Evolutionary conservation across 2,888 invertebrate species (phyloP).

Genomic region (Congeria kusceri): DNA sequence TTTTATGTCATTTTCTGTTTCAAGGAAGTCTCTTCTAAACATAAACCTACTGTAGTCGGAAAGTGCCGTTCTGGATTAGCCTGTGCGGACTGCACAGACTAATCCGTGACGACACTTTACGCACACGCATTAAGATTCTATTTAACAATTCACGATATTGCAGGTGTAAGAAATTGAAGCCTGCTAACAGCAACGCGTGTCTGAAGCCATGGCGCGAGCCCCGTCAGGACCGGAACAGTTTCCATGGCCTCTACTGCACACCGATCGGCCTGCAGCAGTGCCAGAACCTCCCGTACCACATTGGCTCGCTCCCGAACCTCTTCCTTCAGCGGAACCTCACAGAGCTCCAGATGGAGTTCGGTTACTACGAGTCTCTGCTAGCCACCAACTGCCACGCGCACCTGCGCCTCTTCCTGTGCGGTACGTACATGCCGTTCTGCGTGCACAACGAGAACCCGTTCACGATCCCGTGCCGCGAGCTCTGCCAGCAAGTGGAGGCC

Average conservation of each 20-base stretch:
- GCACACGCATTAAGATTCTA: no score
- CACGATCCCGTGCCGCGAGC: constrained; percentile 74
- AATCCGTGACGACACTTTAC: no score
- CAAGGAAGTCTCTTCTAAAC: no score
- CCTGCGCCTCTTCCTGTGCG: constrained; percentile 75
- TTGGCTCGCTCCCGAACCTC: constrained; percentile 77
- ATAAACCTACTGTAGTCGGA: no score
- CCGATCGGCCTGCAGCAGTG: constrained; percentile 72
- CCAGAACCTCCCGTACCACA: constrained; percentile 61
- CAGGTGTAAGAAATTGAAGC: no score
- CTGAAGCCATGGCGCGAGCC: constrained; percentile 24
- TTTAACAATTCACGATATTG: no score
- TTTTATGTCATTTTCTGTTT: no score
- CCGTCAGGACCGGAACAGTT: neutral
- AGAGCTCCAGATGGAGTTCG: constrained; percentile 69
- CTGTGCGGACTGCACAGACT: no score
- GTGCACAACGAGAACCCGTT: constrained; percentile 55
- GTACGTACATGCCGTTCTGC: constrained; percentile 76
- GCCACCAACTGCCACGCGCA: constrained; percentile 68
- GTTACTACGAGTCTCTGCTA: constrained; percentile 67
- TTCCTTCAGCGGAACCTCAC: constrained; percentile 71
- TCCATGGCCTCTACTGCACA: constrained; percentile 64
- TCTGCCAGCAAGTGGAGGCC: constrained; percentile 69
- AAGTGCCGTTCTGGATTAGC: no score
- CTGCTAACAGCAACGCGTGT: constrained; percentile 13